phyloP scores from a whole-genome alignment of 2,888 invertebrate species.

The Stenchaetothrips biformis region DNA sequence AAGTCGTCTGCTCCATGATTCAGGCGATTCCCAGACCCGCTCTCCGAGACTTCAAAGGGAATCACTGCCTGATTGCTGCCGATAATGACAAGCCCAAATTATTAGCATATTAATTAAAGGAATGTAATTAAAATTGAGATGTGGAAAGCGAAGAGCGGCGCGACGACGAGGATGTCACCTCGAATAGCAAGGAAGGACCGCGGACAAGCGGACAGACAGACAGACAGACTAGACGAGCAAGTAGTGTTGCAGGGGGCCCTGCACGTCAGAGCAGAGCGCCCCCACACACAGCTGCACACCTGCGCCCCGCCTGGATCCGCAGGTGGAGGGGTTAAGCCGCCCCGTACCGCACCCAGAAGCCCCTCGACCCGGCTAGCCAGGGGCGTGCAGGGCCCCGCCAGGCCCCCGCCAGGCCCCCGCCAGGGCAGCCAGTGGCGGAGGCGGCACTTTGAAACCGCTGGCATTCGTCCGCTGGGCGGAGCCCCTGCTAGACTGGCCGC shows the following conservation, averaged over 20 bases:
- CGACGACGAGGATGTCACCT: neutral
- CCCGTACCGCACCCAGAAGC: neutral
- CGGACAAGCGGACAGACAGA: too few species aligned
- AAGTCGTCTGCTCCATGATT: too few species aligned
- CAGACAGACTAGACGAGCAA: too few species aligned
- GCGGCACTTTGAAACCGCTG: neutral
- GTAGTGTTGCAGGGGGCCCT: too few species aligned
- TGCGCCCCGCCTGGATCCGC: neutral
- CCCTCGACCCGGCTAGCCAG: too few species aligned
- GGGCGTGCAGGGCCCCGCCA: too few species aligned
- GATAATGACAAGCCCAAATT: neutral
- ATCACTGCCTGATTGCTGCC: neutral
- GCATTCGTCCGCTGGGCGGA: too few species aligned
- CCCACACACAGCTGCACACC: neutral
- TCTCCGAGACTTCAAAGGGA: neutral
- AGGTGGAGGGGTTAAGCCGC: neutral
- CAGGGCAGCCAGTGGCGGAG: too few species aligned
- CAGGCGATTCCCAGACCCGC: too few species aligned
- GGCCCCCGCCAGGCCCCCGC: too few species aligned
- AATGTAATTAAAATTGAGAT: conserved; percentile 11
- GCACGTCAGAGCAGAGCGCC: too few species aligned
- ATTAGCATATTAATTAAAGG: conserved; percentile 12
- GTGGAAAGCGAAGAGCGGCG: neutral
- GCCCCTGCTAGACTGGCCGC: too few species aligned
- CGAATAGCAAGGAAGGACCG: neutral